phyloP scores from a whole-genome alignment of 2,797 vertebrate genomes.

The Clarias platycephalus region DNA sequence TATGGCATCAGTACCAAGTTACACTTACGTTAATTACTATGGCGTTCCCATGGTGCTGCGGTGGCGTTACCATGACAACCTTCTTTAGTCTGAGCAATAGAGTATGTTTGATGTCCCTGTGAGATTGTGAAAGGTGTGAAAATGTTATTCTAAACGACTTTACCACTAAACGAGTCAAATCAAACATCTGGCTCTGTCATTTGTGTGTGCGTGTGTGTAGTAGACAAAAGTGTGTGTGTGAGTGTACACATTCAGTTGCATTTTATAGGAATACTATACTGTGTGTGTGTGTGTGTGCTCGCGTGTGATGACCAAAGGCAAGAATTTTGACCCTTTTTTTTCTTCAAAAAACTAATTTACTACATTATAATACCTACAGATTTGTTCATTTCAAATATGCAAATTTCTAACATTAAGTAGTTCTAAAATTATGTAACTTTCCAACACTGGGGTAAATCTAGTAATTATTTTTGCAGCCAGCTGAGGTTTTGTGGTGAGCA shows the following conservation, averaged over 20 bases:
- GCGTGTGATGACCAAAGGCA: background rate
- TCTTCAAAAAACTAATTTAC: background rate
- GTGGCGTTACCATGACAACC: constrained; percentile 52
- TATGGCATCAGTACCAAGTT: constrained; percentile 45
- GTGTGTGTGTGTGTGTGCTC: no score
- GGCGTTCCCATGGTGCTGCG: constrained; percentile 54
- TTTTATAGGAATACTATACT: background rate
- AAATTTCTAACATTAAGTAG: background rate
- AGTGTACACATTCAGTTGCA: background rate
- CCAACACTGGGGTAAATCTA: background rate
- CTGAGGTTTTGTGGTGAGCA: background rate
- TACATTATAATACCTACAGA: background rate
- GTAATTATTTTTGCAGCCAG: background rate
- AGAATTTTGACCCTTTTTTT: background rate
- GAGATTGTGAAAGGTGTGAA: constrained; percentile 49
- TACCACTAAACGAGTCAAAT: constrained; percentile 47
- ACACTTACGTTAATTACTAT: constrained; percentile 46
- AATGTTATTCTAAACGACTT: constrained; percentile 40
- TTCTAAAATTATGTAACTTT: background rate
- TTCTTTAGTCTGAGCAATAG: constrained; percentile 55
- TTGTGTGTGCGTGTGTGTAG: background rate
- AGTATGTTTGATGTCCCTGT: constrained; percentile 49
- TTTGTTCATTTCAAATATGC: background rate
- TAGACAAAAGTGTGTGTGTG: background rate
- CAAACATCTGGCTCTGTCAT: constrained; percentile 30